Conservation (phyloP, 2,113 vertebrate genomes). For the Dasypus novemcinctus region DNA sequence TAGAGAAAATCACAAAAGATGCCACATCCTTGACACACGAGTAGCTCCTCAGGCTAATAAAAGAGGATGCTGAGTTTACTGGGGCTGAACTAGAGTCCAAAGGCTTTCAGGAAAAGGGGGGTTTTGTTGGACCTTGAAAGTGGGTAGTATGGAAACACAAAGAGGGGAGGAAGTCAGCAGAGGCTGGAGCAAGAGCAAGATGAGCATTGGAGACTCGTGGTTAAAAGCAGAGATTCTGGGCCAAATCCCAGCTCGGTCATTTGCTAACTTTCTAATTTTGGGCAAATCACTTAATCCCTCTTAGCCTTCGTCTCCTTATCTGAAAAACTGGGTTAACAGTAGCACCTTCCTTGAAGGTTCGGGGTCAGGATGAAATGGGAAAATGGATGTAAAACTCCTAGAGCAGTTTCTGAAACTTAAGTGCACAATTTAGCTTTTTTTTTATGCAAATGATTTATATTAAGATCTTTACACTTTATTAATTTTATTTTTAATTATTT, state of each 20-base stretch:
- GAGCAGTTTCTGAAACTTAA: not conserved
- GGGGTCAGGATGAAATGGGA: not conserved
- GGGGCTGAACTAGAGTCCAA: not conserved
- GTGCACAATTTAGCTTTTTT: not conserved
- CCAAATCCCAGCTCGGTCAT: not conserved
- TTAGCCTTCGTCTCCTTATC: not conserved
- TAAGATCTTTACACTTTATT: not conserved
- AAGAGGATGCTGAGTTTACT: not conserved
- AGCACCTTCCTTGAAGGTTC: not conserved
- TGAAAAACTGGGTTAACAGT: not conserved
- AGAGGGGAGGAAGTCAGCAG: not conserved
- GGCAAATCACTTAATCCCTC: not conserved
- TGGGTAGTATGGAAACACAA: not conserved
- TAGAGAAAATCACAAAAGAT: not conserved
- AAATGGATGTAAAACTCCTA: not conserved
- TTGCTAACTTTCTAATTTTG: not conserved
- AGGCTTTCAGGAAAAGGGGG: not conserved
- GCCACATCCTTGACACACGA: not conserved
- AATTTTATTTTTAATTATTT: not conserved
- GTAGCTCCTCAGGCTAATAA: not conserved
- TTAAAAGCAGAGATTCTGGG: not conserved
- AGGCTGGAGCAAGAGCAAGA: not conserved
- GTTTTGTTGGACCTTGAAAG: not conserved
- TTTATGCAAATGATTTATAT: not conserved
- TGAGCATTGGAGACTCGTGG: not conserved